phyloP scores from a whole-genome alignment of 2,113 vertebrate genomes.

The Puntigrus tetrazona region DNA sequence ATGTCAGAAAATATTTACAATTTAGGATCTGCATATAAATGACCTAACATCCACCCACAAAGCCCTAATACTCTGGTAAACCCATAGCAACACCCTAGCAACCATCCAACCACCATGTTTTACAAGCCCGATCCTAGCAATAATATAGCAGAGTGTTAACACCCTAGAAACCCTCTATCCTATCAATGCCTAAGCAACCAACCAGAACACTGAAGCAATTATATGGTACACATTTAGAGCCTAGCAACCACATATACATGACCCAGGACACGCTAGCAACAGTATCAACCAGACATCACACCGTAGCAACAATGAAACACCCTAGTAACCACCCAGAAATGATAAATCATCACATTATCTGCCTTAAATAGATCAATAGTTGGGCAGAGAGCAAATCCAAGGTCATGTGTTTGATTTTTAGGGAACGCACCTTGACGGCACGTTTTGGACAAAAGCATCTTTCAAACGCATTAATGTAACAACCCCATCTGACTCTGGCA shows the following conservation, averaged over 20 bases:
- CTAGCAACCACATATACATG: not conserved
- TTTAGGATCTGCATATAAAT: too few relatives aligned
- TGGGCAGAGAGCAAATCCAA: not conserved
- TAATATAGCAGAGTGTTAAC: not conserved
- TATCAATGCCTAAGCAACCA: not conserved
- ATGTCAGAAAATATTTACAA: too few relatives aligned
- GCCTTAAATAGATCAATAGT: not conserved
- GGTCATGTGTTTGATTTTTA: not conserved
- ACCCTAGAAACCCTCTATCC: not conserved
- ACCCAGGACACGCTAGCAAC: not conserved
- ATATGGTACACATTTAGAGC: not conserved
- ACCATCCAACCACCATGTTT: not conserved
- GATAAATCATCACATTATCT: not conserved
- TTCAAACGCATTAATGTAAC: not conserved
- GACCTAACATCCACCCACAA: too few relatives aligned
- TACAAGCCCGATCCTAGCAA: not conserved
- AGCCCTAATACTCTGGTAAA: not conserved
- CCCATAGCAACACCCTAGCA: not conserved
- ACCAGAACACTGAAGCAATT: not conserved
- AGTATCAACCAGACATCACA: not conserved
- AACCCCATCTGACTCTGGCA: not conserved
- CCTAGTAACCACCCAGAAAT: not conserved
- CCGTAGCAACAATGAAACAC: too few relatives aligned
- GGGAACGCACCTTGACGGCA: not conserved
- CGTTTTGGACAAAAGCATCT: not conserved